Evolutionary conservation across 2,888 invertebrate species (phyloP).

Genomic region (Nysson spinosus): DNA sequence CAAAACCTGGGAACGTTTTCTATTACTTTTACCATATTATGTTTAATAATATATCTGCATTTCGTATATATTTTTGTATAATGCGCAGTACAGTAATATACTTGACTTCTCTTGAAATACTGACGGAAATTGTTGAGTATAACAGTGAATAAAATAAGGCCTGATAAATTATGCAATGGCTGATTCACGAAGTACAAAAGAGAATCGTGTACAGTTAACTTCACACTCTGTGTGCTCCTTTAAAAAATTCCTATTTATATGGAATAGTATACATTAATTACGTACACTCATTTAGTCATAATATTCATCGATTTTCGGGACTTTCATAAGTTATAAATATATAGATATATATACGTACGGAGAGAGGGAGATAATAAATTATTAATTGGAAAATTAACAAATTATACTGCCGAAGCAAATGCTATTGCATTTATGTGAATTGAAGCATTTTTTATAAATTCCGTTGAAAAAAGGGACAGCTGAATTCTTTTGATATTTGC

Average conservation of each 20-base stretch:
- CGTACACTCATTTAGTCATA: slow-evolving; percentile 51
- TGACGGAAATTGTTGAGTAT: neutral
- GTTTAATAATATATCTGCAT: neutral
- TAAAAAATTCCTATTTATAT: slow-evolving; percentile 53
- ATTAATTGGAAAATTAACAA: slow-evolving; percentile 55
- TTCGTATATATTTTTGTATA: neutral
- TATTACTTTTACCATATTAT: no score
- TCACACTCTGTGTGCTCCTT: slow-evolving; percentile 40
- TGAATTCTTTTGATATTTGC: slow-evolving; percentile 62
- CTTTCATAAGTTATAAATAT: slow-evolving; percentile 41
- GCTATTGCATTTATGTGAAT: slow-evolving; percentile 71
- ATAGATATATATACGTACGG: no score
- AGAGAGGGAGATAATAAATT: slow-evolving; percentile 37
- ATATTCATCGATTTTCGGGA: slow-evolving; percentile 38
- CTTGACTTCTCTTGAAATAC: neutral
- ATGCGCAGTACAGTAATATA: neutral
- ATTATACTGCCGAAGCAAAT: slow-evolving; percentile 74
- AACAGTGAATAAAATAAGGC: neutral
- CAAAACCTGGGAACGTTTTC: no score
- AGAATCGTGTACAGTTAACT: slow-evolving; percentile 28
- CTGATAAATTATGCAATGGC: slow-evolving; percentile 39
- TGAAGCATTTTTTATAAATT: slow-evolving; percentile 59
- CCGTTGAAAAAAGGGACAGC: slow-evolving; percentile 39
- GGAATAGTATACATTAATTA: slow-evolving; percentile 51
- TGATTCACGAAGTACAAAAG: slow-evolving; percentile 33